Base-by-base conservation (phyloP, 2,113 vertebrate species). In the Holacanthus passer region DNA sequence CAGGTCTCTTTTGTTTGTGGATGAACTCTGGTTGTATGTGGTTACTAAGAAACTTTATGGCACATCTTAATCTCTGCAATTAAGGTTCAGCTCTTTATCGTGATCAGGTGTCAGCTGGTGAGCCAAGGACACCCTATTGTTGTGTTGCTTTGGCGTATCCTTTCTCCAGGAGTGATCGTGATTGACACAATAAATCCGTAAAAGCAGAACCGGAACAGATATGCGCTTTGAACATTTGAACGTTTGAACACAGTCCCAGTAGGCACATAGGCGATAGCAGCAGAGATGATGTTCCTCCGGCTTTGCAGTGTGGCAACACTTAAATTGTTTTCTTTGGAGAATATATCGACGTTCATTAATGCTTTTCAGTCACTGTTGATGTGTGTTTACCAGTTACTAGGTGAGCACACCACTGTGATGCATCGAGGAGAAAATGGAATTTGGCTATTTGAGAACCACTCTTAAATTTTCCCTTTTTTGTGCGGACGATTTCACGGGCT, bases 351-450 rank as follows among this genome's bases (percentile, higher is more conserved):
- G 52, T 86, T 82, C 70, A 73, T 83, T 82, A 83, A 83, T 85
- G 74, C 83, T 77, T 82, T 81, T 71, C 77, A 77, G 81, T 82
- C 87, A 84, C 62, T 92, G 92, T 93, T 94, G 91, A 91, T 83
- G 87, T 86, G 87, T 94, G 92, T 93, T 90, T 93, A 90, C 89
- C 89, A 93, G 91, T 94, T 88, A 91, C 91, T 93, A 92, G 89
- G 93, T 89, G 90, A 93, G 87, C 81, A 73, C 74, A 84, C 77
- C 79, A 64, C 83, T 84, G 74, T 80, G 81, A 89, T 91, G 79
- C 45, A 71, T 88, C 52, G 62, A 71, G 86, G 81, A 90, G 81
- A 86, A 87, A 90, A 85, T 90, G 88, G 89, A 92, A 85, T 87
- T 91, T 93, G 88, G 79, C 88, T 67, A 72, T 89, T 90, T 89